Evolutionary conservation across 2,888 invertebrate species (phyloP).

Genomic region (Leistus spinibarbis): DNA sequence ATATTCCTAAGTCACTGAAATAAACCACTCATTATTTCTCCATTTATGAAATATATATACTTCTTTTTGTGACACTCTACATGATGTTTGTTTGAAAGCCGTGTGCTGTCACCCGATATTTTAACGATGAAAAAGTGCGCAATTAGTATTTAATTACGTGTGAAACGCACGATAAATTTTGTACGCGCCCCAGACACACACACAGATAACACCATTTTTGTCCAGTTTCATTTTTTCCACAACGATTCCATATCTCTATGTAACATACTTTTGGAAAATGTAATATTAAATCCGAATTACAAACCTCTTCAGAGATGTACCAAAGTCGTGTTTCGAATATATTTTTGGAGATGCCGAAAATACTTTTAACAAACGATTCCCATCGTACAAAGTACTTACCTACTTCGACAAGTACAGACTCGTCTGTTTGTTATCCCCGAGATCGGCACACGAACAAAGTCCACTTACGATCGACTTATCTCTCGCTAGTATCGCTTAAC

Average conservation of each 20-base stretch:
- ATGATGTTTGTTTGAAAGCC: neutral
- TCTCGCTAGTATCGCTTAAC: neutral
- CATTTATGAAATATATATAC: neutral
- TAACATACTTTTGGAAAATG: neutral
- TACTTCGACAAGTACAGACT: neutral
- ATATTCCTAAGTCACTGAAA: neutral
- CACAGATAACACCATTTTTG: neutral
- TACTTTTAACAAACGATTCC: neutral
- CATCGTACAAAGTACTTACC: neutral
- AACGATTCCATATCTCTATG: neutral
- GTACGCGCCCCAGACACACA: neutral
- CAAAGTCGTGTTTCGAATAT: neutral
- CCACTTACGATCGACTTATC: neutral
- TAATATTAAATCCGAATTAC: neutral
- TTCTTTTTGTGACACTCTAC: neutral
- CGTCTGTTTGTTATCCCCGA: neutral
- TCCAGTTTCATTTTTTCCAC: constrained; percentile 1
- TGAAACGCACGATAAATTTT: constrained; percentile 7
- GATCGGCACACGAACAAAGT: neutral
- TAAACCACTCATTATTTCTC: neutral
- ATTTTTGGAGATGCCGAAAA: constrained; percentile 1
- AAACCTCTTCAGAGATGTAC: neutral
- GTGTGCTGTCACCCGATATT: neutral
- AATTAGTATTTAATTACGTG: constrained; percentile 11
- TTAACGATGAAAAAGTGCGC: constrained; percentile 9